Evolutionary conservation across 2,113 vertebrate genomes (phyloP), one percentile per base, ranked within the genome.

Genomic region (Stercorarius parasiticus): DNA sequence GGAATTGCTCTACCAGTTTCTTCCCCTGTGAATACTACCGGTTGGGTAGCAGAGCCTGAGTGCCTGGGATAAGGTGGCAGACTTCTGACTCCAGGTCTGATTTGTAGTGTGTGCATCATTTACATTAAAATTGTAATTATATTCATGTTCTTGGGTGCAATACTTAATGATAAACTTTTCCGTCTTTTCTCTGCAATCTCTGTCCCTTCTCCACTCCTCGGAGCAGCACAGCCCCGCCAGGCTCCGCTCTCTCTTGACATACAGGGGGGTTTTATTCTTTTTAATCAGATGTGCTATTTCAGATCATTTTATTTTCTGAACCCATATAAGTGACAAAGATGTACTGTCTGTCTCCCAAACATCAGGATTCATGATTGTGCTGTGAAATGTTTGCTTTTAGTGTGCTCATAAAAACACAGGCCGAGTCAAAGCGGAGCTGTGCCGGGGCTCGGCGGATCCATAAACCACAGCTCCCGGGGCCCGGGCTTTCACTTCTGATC

Each of bases 301-400:
- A 61, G 50, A 32, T 70, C 1, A 2, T 11, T 86, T 82, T 79
- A 49, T 71, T 86, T 43, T n/a, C 81, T 53, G n/a, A 70, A 12
- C 34, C 89, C 23, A 1, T 36, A 30, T 27, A 78, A 43, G 38
- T 64, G 87, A 22, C 71, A 88, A 71, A 80, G 67, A 52, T 43
- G 65, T 18, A 69, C 50, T n/a, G 38, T 70, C 87, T 64, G 90
- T 30, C 83, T 74, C 38, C 72, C 32, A 9, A 42, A 29, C 66
- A 34, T 47, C 58, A 59, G 84, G 88, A 95, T 62, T 95, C 84
- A 56, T 26, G 74, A 61, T 16, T 64, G 64, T 59, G 72, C 81
- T 49, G n/a, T 58, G 74, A 90, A 85, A 82, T 55, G 29, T 93
- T 91, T 81, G 70, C 87, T 94, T 93, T 96, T 94, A 94, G 69